Base-by-base conservation (phyloP, 1,140 invertebrate species). In the Pectinophora gossypiella region DNA sequence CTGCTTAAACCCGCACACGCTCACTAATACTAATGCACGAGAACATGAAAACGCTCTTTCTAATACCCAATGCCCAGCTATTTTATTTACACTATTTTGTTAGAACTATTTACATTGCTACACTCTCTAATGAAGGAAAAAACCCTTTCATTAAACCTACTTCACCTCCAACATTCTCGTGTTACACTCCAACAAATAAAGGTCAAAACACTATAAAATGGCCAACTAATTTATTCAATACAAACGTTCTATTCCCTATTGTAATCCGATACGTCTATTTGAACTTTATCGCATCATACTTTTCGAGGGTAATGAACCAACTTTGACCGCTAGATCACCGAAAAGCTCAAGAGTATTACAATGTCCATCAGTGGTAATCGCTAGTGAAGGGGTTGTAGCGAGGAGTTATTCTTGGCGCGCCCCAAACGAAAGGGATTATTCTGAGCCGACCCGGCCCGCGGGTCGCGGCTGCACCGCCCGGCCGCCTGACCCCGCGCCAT, bases 351-450 rank as follows among this genome's bases (percentile, higher is more conserved):
- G 27, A n/a, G 27, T n/a, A 32, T 32, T 32, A 32, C 9, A 3
- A 32, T n/a, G 27, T 32, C 27, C 27, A 32, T 32, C 27, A 32
- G 1, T 9, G 27, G 27, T 32, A 32, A 32, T 32, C 27, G 27
- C 27, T 9, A 32, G 27, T 32, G 27, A 32, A 32, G 27, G n/a
- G 27, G 27, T 32, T 9, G 1, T n/a, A 32, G 2, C n/a, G 1
- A 32, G 27, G 27, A 1, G 22, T 23, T 23, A 5, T 23, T 23
- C 22, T 23, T 23, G 22, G 22, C 4, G 58, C 63, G 48, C 61
- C 64, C 72, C 63, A 64, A 69, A 66, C 45, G 59, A 60, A 63
- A 65, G 67, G 71, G 74, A 73, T 74, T 76, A 73, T 65, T 76
- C n/a, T 32, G 9, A 32, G n/a, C n/a, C n/a, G n/a, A n/a, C n/a